Base-by-base conservation (phyloP, 2,113 vertebrate species). In the Campylomormyrus tamandua region DNA sequence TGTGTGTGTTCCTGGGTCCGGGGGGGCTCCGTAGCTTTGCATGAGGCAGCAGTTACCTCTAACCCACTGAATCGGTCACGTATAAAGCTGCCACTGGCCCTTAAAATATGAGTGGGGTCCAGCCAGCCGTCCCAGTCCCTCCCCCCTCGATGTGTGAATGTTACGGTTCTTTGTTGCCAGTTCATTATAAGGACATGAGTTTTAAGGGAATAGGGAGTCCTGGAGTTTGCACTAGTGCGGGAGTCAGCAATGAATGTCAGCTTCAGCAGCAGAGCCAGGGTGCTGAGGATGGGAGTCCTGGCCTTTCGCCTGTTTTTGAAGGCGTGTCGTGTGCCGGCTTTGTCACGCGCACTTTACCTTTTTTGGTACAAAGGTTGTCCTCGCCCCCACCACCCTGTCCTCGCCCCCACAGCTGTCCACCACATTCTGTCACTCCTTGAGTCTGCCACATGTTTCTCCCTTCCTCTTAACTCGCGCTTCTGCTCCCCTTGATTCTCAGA, bases 11-110 rank as follows among this genome's bases (percentile, higher is more conserved):
- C 89, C 42, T 17, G 2, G 89, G 8, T 62, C 5, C 0, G 10
- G 62, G 35, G 5, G 74, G 45, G 35, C 80, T 58, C 11, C 7
- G 13, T n/a, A 10, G 83, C 85, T 19, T 48, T 27, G 39, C 19
- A 9, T 21, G 31, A 17, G 48, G 35, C 27, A 27, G 42, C 21
- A 42, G 5, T 92, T 91, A 93, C 94, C 94, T 94, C 92, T 95
- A 91, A 93, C 94, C 93, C 92, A 91, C 91, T 92, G 77, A 94
- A 95, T 95, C 92, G 91, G 94, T 96, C 91, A 94, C 92, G 87
- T 93, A 94, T 94, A 93, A 95, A 95, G 94, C 90, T 92, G 92
- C 74, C 17, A 80, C 35, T 5, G 1, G 35, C 31, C 74, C 35
- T 35, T 80, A 42, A 80, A 31, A 80, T 42, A 77, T 19, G 70